A percentile compares a stretch with the other conserved stretches of the same genome.
Conservation (phyloP, 2,888 invertebrate species). For the Arctia plantaginis region DNA sequence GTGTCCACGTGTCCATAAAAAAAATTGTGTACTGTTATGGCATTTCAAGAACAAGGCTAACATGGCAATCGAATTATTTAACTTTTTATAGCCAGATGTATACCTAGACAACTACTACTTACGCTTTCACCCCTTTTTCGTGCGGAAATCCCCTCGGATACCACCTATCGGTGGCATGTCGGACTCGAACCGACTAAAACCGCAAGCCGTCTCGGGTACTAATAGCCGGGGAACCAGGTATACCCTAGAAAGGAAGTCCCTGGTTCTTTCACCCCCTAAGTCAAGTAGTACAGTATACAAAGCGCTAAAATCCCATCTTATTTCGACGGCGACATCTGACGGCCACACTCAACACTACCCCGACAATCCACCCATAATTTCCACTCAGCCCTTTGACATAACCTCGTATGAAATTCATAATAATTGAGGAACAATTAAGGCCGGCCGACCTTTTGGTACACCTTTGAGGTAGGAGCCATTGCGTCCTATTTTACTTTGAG, state of each 20-base stretch:
- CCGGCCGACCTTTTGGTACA: constrained; percentile 75
- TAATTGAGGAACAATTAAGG: constrained; percentile 84
- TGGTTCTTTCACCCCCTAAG: not conserved
- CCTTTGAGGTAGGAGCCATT: constrained; percentile 79
- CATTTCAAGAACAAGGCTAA: no score
- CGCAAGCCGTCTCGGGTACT: no score
- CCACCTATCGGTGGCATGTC: no score
- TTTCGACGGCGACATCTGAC: constrained; percentile 17
- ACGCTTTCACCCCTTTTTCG: not conserved
- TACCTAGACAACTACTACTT: not conserved
- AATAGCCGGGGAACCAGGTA: no score
- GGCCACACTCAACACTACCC: constrained; percentile 28
- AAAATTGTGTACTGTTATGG: no score
- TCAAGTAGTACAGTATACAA: constrained; percentile 1
- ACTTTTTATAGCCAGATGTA: not conserved
- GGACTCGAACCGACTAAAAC: no score
- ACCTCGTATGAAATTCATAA: constrained; percentile 75
- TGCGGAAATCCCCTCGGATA: no score
- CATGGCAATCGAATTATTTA: no score
- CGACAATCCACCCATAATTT: constrained; percentile 41
- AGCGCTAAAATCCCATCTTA: constrained; percentile 5
- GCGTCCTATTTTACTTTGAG: constrained; percentile 84
- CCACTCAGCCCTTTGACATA: constrained; percentile 71
- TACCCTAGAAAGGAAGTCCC: no score
- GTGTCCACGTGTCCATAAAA: no score